Percentiles rank a stretch among this genome's conserved stretches.
phyloP scores from a whole-genome alignment of 2,797 vertebrate species.

The Cynopterus sphinx region DNA sequence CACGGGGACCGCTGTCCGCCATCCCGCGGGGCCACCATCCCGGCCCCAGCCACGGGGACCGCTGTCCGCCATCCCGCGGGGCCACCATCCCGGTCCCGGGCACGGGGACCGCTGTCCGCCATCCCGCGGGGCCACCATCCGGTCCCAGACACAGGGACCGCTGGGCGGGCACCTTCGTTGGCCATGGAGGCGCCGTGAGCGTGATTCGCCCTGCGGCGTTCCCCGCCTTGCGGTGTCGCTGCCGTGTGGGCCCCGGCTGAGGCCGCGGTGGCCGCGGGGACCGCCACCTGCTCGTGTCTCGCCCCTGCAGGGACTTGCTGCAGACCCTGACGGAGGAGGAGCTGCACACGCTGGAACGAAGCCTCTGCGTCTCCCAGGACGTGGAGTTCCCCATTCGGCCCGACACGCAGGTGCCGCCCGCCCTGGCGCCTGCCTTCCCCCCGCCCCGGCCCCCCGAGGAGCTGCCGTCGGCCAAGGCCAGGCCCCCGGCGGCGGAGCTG shows the following conservation, averaged over 20 bases:
- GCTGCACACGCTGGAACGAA: slow-evolving; percentile 91
- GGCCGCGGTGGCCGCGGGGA: not conserved
- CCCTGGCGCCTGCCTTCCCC: slow-evolving; percentile 79
- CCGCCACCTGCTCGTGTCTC: not conserved
- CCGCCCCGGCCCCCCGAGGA: slow-evolving; percentile 79
- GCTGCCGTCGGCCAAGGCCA: slow-evolving; percentile 80
- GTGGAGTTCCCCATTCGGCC: slow-evolving; percentile 84
- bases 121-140: no score
- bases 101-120: no score
- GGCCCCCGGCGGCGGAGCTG: slow-evolving; percentile 91
- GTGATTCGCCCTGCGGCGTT: no score
- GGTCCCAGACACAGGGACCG: no score
- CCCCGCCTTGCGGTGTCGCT: not conserved
- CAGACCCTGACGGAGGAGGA: slow-evolving; percentile 95
- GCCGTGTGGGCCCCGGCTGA: not conserved
- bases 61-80: no score
- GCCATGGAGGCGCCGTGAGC: no score
- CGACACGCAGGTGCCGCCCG: slow-evolving; percentile 82
- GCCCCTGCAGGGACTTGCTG: slow-evolving; percentile 91
- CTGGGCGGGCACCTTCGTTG: no score
- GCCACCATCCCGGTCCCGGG: no score
- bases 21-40: no score
- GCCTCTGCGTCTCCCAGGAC: slow-evolving; percentile 96
- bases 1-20: no score
- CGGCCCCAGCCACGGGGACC: no score